These are phyloP conservation scores for Stictocephala bisonia DNA, from an alignment of 2,888 invertebrate species.

Conservation along the genomic window DNA sequence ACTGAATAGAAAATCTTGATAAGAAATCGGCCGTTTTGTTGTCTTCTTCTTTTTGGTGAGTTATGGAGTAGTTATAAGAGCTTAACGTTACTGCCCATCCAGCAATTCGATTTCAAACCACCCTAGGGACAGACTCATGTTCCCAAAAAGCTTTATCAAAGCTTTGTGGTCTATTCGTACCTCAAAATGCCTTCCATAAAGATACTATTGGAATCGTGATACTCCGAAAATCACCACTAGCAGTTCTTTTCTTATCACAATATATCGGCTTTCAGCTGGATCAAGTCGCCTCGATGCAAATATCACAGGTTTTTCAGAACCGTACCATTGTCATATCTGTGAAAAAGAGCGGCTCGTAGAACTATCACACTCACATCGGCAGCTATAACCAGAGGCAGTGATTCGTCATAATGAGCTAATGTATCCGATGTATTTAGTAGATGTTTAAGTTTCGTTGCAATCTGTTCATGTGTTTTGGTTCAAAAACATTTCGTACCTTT, in stretches of 20 bases:
- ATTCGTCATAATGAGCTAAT: too few relatives aligned
- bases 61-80: conserved; percentile 2
- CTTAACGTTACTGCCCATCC: conserved; percentile 28
- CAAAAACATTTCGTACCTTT: too few relatives aligned
- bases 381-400: too few relatives aligned
- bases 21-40: too few relatives aligned
- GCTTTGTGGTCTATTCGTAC: conserved; percentile 17
- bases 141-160: conserved; percentile 2
- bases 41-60: conserved; percentile 13
- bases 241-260: conserved; percentile 15
- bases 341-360: too few relatives aligned
- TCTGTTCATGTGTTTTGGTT: too few relatives aligned
- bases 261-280: conserved; percentile 19
- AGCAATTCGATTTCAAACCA: neutral
- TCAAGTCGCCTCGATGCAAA: too few relatives aligned
- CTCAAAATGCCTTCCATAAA: conserved; percentile 15
- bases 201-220: neutral
- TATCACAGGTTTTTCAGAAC: too few relatives aligned
- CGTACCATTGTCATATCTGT: too few relatives aligned
- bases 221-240: conserved; percentile 10
- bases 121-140: conserved; percentile 1
- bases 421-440: too few relatives aligned
- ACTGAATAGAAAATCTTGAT: conserved; percentile 25
- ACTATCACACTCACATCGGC: too few relatives aligned
- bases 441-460: too few relatives aligned